Percentiles rank a stretch among this genome's conserved stretches.
These are phyloP conservation scores for Ascaphus truei DNA, from an alignment of 2,113 vertebrate genomes.

Conservation along the genomic window DNA sequence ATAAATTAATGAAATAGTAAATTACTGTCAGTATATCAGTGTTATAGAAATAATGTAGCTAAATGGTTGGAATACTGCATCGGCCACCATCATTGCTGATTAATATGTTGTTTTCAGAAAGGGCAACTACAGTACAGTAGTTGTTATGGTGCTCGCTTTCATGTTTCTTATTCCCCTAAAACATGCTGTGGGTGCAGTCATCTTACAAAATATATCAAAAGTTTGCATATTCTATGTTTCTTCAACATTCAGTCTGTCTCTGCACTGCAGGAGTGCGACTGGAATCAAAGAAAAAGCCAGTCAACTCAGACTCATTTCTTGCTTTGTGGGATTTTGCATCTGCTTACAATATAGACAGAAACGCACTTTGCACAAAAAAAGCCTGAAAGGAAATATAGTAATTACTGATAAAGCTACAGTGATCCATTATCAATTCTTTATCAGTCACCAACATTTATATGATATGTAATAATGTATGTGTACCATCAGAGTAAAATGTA, in stretches of 20 bases:
- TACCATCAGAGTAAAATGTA: no score
- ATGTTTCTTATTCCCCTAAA: constrained; percentile 26
- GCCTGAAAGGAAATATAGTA: background rate
- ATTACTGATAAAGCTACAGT: background rate
- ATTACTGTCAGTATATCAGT: background rate
- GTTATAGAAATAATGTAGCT: background rate
- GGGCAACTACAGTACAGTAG: constrained; percentile 15
- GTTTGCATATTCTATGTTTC: constrained; percentile 31
- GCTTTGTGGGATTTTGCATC: constrained; percentile 10
- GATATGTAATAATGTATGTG: no score
- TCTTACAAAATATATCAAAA: constrained; percentile 34
- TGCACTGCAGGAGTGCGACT: constrained; percentile 18
- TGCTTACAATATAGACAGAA: constrained; percentile 7
- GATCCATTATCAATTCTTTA: no score
- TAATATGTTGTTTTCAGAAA: constrained; percentile 11
- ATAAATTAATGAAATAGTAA: background rate
- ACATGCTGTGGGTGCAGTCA: constrained; percentile 24
- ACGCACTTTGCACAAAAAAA: background rate
- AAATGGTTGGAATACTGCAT: background rate
- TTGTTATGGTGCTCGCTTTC: constrained; percentile 27
- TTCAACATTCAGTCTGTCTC: constrained; percentile 14
- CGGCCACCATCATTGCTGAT: background rate
- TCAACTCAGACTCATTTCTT: constrained; percentile 11
- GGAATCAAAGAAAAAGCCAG: constrained; percentile 25
- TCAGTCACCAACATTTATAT: no score